Percentiles rank a stretch among this genome's conserved stretches.
Evolutionary conservation across 35 echinoderm and acorn worm species (phyloP).

Genomic region (Amphiura filiformis): DNA sequence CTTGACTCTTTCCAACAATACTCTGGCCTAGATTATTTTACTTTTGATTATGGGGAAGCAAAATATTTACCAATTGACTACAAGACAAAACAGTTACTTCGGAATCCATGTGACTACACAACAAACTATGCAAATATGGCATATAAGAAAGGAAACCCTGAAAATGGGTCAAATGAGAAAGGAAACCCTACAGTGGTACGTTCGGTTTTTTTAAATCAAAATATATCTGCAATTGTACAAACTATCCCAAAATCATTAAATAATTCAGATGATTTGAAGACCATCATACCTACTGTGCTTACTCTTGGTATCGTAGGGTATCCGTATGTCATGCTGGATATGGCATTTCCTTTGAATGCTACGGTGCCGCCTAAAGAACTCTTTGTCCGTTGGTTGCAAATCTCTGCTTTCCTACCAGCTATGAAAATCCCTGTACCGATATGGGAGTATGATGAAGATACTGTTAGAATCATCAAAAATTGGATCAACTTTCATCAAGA

Average conservation of each 20-base stretch:
- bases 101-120: constrained; percentile 72
- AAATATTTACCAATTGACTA: constrained; percentile 82
- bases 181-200: constrained; percentile 36
- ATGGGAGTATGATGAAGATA: constrained; percentile 69
- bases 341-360: background rate
- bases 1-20: constrained; percentile 40
- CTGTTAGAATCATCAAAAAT: constrained; percentile 34
- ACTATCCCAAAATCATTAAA: constrained; percentile 70
- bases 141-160: constrained; percentile 16
- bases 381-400: constrained; percentile 68
- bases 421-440: constrained; percentile 70
- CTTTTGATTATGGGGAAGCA: constrained; percentile 86
- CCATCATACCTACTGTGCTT: constrained; percentile 72
- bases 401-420: constrained; percentile 77
- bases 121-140: constrained; percentile 58
- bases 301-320: constrained; percentile 77
- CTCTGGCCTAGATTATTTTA: constrained; percentile 54
- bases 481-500: constrained; percentile 76
- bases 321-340: constrained; percentile 71
- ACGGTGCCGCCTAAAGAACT: constrained; percentile 49
- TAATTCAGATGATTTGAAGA: constrained; percentile 71
- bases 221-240: constrained; percentile 41
- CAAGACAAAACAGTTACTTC: constrained; percentile 40
- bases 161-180: constrained; percentile 37
- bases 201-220: constrained; percentile 65